Conservation (phyloP, 2,888 invertebrate genomes). For the Drosophila pseudotalamancana region DNA sequence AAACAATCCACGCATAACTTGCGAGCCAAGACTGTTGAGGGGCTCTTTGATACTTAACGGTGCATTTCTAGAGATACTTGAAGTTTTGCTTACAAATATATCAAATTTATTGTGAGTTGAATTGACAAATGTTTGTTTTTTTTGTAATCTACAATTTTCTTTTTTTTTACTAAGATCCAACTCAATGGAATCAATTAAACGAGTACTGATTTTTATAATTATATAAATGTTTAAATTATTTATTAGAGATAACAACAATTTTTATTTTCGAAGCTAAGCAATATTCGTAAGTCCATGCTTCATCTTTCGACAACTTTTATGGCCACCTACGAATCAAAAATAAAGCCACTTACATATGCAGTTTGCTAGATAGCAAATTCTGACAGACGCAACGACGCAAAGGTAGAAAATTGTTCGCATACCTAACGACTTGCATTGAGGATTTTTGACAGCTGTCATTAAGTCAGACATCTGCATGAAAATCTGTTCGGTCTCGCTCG, state of each 20-base stretch:
- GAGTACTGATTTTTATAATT: too few species aligned
- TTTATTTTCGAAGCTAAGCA: too few species aligned
- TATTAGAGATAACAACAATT: too few species aligned
- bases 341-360: slow-evolving; percentile 63
- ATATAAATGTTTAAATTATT: too few species aligned
- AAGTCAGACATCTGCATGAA: slow-evolving; percentile 47
- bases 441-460: slow-evolving; percentile 76
- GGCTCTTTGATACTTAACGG: background rate
- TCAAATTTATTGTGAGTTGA: too few species aligned
- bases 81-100: too few species aligned
- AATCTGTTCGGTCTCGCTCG: background rate
- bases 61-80: too few species aligned
- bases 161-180: too few species aligned
- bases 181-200: too few species aligned
- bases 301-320: background rate
- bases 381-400: slow-evolving; percentile 24
- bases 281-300: too few species aligned
- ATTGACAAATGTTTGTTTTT: too few species aligned
- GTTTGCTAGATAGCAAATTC: slow-evolving; percentile 42
- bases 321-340: slow-evolving; percentile 21
- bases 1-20: slow-evolving; percentile 38
- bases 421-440: slow-evolving; percentile 58
- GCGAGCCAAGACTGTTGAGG: slow-evolving; percentile 1
- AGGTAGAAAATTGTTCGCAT: slow-evolving; percentile 51
- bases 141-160: too few species aligned